Base-by-base conservation (phyloP, 2,797 vertebrate genomes). In the Gouania willdenowi region DNA sequence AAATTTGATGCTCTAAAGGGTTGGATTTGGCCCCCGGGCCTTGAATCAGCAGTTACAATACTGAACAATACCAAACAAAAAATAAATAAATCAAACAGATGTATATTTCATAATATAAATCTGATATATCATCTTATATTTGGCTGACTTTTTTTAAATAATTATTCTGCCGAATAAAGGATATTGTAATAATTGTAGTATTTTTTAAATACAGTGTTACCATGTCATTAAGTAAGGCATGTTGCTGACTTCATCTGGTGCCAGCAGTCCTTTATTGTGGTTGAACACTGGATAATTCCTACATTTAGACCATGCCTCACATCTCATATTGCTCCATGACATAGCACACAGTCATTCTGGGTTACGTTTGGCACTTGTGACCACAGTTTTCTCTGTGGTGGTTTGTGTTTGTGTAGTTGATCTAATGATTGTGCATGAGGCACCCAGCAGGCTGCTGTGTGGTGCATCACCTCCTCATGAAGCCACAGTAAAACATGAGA, bases 361-460 rank as follows among this genome's bases (percentile, higher is more conserved):
- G 36, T 40, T n/a, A n/a, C n/a, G n/a, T n/a, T n/a, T n/a, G n/a
- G n/a, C n/a, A 51, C 34, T 41, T 41, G 6, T 4, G 48, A 41
- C 26, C 41, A 24, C 53, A 17, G 29, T 17, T 69, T 41, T 54
- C 56, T 66, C 48, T 51, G 54, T 59, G 41, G 71, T 53, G 72
- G 80, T 74, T 69, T 63, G 62, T 50, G 61, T 66, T 75, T 67
- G 70, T 63, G 70, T 49, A 48, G 61, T 75, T 67, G 64, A 77
- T 73, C 65, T 78, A 75, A 68, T 68, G 55, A 64, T 65, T 67
- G 73, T 59, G 46, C 72, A 49, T 7, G 48, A 51, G 43, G 40
- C 37, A 50, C 44, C 26, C 47, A 59, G 50, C 24, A 8, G 40
- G 44, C 65, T 41, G 44, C 48, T 44, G 47, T 72, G 70, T 4